Evolutionary conservation across 2,888 invertebrate species (phyloP).

Genomic region (Pterobdella sp.): DNA sequence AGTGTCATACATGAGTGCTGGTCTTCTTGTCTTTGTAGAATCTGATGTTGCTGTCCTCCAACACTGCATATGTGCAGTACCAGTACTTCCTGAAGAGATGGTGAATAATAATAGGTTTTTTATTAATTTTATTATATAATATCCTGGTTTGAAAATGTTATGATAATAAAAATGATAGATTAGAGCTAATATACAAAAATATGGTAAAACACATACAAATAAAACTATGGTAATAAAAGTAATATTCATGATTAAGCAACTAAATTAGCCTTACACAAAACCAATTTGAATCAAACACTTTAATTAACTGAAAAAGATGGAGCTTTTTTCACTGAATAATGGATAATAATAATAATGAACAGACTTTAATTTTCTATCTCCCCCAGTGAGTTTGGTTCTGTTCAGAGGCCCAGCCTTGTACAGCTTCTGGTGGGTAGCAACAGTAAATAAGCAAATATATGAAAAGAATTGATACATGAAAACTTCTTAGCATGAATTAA

Average conservation of each 20-base stretch:
- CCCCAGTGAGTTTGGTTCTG: conserved; percentile 9
- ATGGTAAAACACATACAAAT: background rate
- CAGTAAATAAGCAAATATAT: too few species aligned
- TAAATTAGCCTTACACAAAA: background rate
- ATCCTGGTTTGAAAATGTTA: too few species aligned
- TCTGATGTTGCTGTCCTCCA: background rate
- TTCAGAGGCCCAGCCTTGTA: conserved; percentile 2
- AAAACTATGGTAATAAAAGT: background rate
- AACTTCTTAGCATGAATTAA: too few species aligned
- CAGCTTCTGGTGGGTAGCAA: too few species aligned
- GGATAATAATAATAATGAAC: too few species aligned
- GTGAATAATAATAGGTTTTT: background rate
- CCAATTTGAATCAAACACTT: too few species aligned
- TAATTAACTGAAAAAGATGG: too few species aligned
- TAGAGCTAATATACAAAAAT: background rate
- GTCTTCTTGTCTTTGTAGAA: conserved; percentile 24
- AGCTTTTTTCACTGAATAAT: too few species aligned
- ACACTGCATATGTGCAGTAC: conserved; percentile 4
- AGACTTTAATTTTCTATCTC: conserved; percentile 3
- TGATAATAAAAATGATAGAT: too few species aligned
- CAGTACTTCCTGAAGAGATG: conserved; percentile 20
- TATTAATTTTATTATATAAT: background rate
- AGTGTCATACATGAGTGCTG: conserved; percentile 13
- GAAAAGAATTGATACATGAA: too few species aligned
- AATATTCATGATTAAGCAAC: background rate